Percentiles rank a stretch among this genome's conserved stretches.
Evolutionary conservation across 2,113 vertebrate species (phyloP).

Genomic region (Phaethon lepturus): DNA sequence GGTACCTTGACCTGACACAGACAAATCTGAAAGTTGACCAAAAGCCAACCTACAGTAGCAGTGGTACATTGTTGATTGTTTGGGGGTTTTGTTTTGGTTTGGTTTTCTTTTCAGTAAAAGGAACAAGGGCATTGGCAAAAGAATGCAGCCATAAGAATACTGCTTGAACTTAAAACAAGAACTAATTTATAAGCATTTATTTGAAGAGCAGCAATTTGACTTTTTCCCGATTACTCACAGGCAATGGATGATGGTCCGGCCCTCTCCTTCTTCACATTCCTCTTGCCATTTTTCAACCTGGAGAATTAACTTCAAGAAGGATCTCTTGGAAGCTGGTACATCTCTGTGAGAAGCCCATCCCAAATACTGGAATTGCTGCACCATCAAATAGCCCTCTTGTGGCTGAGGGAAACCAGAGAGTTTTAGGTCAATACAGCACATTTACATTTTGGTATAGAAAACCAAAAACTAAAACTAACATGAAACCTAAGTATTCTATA

Average conservation of each 20-base stretch:
- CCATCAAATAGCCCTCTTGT: conserved; percentile 98
- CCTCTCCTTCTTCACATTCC: conserved; percentile 97
- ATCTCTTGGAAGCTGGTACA: conserved; percentile 94
- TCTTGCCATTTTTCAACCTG: conserved; percentile 99
- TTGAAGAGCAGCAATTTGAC: background rate
- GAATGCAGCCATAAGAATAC: background rate
- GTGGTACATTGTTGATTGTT: too few relatives aligned
- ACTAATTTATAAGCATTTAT: background rate
- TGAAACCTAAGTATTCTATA: background rate
- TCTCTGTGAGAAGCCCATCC: conserved; percentile 96
- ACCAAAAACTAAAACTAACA: background rate
- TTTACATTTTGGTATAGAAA: background rate
- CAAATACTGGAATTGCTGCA: conserved; percentile 97
- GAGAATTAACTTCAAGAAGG: conserved; percentile 96
- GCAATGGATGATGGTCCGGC: conserved; percentile 95
- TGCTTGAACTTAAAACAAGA: background rate
- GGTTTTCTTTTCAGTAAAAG: background rate
- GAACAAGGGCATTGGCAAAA: background rate
- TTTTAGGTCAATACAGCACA: background rate
- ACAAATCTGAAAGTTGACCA: background rate
- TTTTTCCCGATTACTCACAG: conserved; percentile 83
- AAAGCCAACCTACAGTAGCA: background rate
- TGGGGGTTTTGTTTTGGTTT: too few relatives aligned
- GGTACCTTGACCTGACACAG: background rate
- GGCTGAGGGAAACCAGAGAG: conserved; percentile 78